A percentile compares a stretch with the other conserved stretches of the same genome.
phyloP scores from a whole-genome alignment of 2,113 vertebrate genomes.

The Chlorodrepanis virens region DNA sequence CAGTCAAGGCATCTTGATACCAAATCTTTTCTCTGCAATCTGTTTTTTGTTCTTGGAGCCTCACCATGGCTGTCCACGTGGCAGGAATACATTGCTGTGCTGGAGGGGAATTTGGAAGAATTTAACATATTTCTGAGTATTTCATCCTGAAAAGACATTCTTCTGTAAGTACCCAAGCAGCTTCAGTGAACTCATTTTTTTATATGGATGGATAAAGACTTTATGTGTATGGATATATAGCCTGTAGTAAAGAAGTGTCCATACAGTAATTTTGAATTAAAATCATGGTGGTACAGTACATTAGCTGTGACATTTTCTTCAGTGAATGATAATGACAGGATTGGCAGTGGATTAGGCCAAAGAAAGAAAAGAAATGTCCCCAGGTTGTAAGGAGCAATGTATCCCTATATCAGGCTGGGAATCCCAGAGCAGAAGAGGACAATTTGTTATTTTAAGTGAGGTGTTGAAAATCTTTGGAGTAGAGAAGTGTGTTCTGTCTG shows the following conservation, averaged over 20 bases:
- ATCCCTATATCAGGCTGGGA: not conserved
- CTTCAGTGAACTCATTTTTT: not conserved
- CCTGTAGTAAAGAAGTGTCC: not conserved
- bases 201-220: not conserved
- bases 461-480: not conserved
- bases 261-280: not conserved
- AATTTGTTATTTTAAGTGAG: constrained; percentile 31
- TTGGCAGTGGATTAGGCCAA: not conserved
- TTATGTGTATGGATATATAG: not conserved
- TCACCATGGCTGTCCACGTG: not conserved
- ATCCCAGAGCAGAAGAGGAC: not conserved
- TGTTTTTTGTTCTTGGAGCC: not conserved
- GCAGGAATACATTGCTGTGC: not conserved
- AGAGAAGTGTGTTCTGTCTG: not conserved
- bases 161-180: not conserved
- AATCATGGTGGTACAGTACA: not conserved
- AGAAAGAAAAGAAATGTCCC: not conserved
- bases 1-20: not conserved
- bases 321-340: not conserved
- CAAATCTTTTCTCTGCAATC: not conserved
- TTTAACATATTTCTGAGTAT: not conserved
- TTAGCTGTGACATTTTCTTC: constrained; percentile 38
- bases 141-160: not conserved
- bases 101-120: not conserved
- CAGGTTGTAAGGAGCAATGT: not conserved